Conservation (phyloP, 64 coral and sea anemone genomes). For the Catalaphyllia jardinei region DNA sequence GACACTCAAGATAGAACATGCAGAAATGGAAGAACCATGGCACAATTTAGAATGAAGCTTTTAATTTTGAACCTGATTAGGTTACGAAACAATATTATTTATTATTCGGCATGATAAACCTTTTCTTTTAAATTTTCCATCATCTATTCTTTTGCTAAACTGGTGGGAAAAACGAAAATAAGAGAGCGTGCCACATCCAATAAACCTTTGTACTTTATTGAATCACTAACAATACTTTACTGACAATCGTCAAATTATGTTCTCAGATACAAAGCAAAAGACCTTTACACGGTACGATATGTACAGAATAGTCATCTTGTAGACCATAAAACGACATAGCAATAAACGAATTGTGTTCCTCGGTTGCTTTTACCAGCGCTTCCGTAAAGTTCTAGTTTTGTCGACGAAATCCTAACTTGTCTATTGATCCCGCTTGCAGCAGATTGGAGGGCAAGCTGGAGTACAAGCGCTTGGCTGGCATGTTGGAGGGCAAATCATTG, state of each 20-base stretch:
- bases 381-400: neutral
- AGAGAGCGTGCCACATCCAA: neutral
- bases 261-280: constrained; percentile 26
- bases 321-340: neutral
- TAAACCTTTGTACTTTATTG: constrained; percentile 37
- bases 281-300: constrained; percentile 1
- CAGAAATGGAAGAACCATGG: no score
- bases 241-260: constrained; percentile 1
- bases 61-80: no score
- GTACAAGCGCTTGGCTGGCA: constrained; percentile 71
- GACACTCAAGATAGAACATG: no score
- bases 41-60: no score
- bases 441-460: constrained; percentile 73
- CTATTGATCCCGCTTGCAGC: constrained; percentile 68
- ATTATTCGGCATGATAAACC: no score
- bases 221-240: neutral
- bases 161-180: neutral
- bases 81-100: no score
- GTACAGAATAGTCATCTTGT: constrained; percentile 36
- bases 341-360: neutral
- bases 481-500: constrained; percentile 67
- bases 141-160: neutral
- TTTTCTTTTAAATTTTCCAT: neutral
- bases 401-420: neutral
- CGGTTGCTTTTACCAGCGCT: neutral